These are phyloP conservation scores for Pseudomyrmex dendroicus DNA, from an alignment of 1,140 invertebrate species.

Conservation along the genomic window DNA sequence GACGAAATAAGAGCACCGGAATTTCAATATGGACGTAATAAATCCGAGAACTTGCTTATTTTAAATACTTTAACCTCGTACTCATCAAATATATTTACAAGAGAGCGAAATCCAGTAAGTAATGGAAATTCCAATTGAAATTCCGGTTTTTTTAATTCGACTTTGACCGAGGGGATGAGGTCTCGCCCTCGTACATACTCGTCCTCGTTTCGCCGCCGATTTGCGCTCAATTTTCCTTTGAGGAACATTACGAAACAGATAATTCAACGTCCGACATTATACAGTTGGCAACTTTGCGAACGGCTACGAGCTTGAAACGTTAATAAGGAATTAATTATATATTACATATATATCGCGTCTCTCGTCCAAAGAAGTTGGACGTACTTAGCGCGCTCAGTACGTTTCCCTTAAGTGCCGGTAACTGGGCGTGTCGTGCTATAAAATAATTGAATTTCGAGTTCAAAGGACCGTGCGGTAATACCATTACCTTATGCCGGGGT, in stretches of 20 bases:
- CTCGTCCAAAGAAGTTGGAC: constrained; percentile 62
- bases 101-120: constrained; percentile 26
- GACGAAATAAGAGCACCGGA: constrained; percentile 60
- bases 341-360: constrained; percentile 12
- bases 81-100: constrained; percentile 30
- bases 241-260: constrained; percentile 14
- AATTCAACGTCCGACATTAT: background rate
- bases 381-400: constrained; percentile 50
- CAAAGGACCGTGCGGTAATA: constrained; percentile 77
- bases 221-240: background rate
- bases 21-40: constrained; percentile 72
- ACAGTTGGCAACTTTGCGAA: background rate
- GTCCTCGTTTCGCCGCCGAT: background rate
- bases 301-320: constrained; percentile 43
- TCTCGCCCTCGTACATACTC: background rate
- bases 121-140: constrained; percentile 67
- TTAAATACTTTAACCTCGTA: constrained; percentile 65
- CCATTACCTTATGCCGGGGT: constrained; percentile 74
- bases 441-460: constrained; percentile 80
- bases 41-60: constrained; percentile 66
- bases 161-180: background rate
- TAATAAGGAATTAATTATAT: constrained; percentile 60
- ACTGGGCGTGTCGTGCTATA: constrained; percentile 66
- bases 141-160: constrained; percentile 48
- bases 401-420: constrained; percentile 68